phyloP scores from a whole-genome alignment of 2,797 vertebrate species.

The Sciurus carolinensis region DNA sequence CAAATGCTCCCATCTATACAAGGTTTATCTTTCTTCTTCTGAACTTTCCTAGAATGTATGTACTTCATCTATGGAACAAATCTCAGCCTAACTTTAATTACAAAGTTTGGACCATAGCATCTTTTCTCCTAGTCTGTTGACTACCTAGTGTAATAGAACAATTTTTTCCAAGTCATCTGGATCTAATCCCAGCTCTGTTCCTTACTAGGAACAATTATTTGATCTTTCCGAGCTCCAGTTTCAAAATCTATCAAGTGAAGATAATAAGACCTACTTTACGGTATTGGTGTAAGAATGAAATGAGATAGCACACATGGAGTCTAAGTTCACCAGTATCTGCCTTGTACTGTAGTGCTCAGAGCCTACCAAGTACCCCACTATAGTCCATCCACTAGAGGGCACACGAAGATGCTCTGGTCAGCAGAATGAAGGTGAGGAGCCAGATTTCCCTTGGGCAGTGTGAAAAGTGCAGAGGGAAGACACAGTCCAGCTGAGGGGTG shows the following conservation, averaged over 20 bases:
- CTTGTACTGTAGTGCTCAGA: neutral
- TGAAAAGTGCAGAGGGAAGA: neutral
- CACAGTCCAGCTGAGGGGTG: rapidly evolving
- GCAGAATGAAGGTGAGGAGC: neutral
- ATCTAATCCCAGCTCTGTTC: neutral
- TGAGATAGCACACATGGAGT: neutral
- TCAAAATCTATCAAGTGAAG: neutral
- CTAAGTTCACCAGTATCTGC: neutral
- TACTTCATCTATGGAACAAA: neutral
- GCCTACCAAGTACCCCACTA: neutral
- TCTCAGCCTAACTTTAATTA: neutral
- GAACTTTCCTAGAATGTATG: neutral
- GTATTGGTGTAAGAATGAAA: neutral
- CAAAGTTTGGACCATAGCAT: neutral
- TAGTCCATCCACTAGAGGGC: rapidly evolving
- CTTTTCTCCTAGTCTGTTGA: neutral
- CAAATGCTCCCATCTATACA: neutral
- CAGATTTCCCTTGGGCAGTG: neutral
- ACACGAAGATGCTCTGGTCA: neutral
- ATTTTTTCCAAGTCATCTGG: neutral
- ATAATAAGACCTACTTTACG: neutral
- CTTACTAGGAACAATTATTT: neutral
- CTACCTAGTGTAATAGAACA: neutral
- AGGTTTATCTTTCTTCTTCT: neutral
- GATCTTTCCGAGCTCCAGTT: neutral